Evolutionary conservation across 2,113 vertebrate genomes (phyloP).

Genomic region (Oryzias curvinotus): DNA sequence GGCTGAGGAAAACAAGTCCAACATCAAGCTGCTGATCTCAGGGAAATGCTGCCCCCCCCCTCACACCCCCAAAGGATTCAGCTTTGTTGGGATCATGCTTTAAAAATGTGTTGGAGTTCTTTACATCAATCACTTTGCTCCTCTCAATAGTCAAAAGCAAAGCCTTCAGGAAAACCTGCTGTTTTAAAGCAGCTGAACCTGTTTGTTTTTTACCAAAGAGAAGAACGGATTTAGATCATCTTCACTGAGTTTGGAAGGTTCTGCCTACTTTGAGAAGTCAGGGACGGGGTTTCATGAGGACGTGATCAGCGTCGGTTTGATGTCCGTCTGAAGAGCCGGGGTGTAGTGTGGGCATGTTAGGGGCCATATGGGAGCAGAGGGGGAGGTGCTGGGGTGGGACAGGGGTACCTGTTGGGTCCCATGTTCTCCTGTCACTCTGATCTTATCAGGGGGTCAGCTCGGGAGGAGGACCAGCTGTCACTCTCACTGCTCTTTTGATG

Average conservation of each 20-base stretch:
- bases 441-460: conserved; percentile 74
- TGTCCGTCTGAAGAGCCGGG: conserved; percentile 17
- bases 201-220: too few species aligned
- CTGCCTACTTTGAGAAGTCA: too few species aligned
- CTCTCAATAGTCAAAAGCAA: not conserved
- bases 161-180: too few species aligned
- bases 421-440: conserved; percentile 70
- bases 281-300: too few species aligned
- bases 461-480: conserved; percentile 77
- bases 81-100: conserved; percentile 70
- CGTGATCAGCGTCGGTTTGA: not conserved
- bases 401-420: conserved; percentile 64
- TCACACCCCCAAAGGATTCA: conserved; percentile 37
- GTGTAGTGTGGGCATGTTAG: conserved; percentile 49
- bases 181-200: too few species aligned
- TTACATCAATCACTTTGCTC: conserved; percentile 3
- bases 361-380: conserved; percentile 65
- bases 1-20: conserved; percentile 60
- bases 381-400: conserved; percentile 36
- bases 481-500: conserved; percentile 70
- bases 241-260: too few species aligned
- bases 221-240: too few species aligned
- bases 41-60: conserved; percentile 55
- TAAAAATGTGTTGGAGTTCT: conserved; percentile 27
- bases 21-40: conserved; percentile 58